phyloP scores from a whole-genome alignment of 2,797 vertebrate species.

The Bufotes viridis region DNA sequence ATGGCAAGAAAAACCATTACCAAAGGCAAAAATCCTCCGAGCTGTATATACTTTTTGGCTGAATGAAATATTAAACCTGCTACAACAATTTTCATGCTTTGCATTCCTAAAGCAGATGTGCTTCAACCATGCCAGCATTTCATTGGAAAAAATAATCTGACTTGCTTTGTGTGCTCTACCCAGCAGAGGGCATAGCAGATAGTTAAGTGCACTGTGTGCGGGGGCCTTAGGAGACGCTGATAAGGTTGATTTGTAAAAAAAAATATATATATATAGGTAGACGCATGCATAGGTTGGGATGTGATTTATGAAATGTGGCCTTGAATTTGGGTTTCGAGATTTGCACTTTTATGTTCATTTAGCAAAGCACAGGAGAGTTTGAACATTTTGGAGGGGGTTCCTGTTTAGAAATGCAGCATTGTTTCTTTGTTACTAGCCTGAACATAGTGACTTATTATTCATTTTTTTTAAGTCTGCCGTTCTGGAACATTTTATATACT shows the following conservation, averaged over 20 bases:
- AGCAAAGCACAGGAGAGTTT: slow-evolving; percentile 5
- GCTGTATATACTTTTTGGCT: slow-evolving; percentile 76
- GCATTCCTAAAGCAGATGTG: slow-evolving; percentile 76
- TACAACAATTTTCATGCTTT: slow-evolving; percentile 82
- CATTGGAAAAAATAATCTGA: slow-evolving; percentile 72
- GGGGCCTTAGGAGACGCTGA: slow-evolving; percentile 58
- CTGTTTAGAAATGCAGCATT: neutral
- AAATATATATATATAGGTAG: slow-evolving; percentile 63
- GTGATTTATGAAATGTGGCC: slow-evolving; percentile 2
- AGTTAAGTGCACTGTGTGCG: slow-evolving; percentile 63
- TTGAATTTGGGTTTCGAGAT: slow-evolving; percentile 5
- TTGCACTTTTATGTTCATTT: neutral
- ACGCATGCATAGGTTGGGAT: slow-evolving; percentile 67
- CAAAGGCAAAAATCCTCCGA: slow-evolving; percentile 80
- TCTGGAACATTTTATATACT: neutral
- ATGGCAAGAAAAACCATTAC: slow-evolving; percentile 67
- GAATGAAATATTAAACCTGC: slow-evolving; percentile 81
- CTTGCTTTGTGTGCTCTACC: slow-evolving; percentile 70
- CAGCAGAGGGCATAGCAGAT: slow-evolving; percentile 79
- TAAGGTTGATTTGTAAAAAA: slow-evolving; percentile 70
- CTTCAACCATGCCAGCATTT: slow-evolving; percentile 76
- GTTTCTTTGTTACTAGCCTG: neutral
- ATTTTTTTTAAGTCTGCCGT: neutral
- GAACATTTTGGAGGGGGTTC: neutral
- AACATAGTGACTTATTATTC: neutral